Evolutionary conservation across 2,888 invertebrate species (phyloP), one percentile per base, ranked within the genome.

Genomic region (Eupithecia centaureata): DNA sequence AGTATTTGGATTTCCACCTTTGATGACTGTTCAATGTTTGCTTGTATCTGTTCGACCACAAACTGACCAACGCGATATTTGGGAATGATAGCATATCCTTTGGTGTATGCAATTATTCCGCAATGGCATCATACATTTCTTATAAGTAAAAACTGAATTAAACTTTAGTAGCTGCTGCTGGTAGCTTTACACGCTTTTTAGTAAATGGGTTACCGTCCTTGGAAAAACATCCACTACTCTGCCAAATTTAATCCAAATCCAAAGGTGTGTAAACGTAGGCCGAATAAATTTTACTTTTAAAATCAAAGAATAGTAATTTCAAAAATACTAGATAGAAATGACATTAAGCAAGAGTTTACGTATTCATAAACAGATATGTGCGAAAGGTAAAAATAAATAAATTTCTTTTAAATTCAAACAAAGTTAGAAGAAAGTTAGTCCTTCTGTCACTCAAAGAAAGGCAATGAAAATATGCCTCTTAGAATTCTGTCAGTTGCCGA

Each of bases 381-480:
- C 4, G 12, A 47, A 47, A 47, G 47, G 22, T 47, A 47, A n/a
- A n/a, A n/a, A n/a, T n/a, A n/a, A n/a, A n/a, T n/a, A n/a, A n/a
- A n/a, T n/a, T n/a, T n/a, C n/a, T n/a, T n/a, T n/a, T n/a, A n/a
- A 22, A 12, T 47, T 47, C 10, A 47, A 47, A 47, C 12, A 22
- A 42, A 47, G 10, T 47, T 47, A n/a, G n/a, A n/a, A n/a, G n/a
- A n/a, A n/a, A n/a, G n/a, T 47, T 1, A 47, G 47, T 47, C 8
- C 7, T 8, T 18, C 47, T 47, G 47, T 47, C 47, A 10, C 68
- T 76, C 61, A 77, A 80, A 88, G 88, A 82, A 87, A 89, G 86
- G 86, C 89, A 88, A 76, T 70, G 76, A 56, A 65, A 35, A 56
- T 56, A 10, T 32, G 2, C 25, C 52, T 52, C 27, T 15, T 52